A percentile compares a stretch with the other conserved stretches of the same genome.
Evolutionary conservation across 2,888 invertebrate species (phyloP).

Genomic region (Chymomyza amoena): DNA sequence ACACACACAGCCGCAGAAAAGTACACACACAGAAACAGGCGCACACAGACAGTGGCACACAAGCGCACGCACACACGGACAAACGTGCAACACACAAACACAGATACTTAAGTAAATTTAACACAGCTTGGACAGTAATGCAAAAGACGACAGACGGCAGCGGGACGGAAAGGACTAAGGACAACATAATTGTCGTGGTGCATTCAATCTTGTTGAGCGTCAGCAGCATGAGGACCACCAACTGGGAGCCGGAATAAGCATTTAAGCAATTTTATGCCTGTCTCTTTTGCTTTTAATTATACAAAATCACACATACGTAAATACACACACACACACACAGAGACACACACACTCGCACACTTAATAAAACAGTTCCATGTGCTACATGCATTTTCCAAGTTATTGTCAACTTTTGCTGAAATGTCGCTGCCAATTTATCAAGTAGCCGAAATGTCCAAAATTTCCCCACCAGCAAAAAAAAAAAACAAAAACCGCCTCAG

Average conservation of each 20-base stretch:
- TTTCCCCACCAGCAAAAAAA: background rate
- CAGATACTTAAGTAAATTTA: conserved; percentile 37
- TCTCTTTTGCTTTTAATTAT: conserved; percentile 60
- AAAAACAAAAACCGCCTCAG: background rate
- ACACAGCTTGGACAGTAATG: conserved; percentile 2
- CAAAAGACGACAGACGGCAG: conserved; percentile 26
- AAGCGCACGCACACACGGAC: conserved; percentile 18
- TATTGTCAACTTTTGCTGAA: conserved; percentile 69
- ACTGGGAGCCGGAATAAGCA: conserved; percentile 36
- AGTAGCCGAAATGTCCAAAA: conserved; percentile 35
- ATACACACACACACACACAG: conserved; percentile 10
- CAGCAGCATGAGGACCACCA: conserved; percentile 54
- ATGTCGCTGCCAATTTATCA: conserved; percentile 71
- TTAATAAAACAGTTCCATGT: background rate
- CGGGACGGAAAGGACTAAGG: too few species aligned
- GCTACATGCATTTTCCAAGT: conserved; percentile 16
- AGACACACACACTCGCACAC: conserved; percentile 8
- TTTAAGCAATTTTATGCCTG: conserved; percentile 66
- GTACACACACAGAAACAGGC: conserved; percentile 24
- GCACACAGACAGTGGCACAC: background rate
- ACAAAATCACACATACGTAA: conserved; percentile 27
- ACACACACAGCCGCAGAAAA: conserved; percentile 42
- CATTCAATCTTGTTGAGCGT: conserved; percentile 60
- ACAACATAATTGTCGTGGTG: conserved; percentile 62
- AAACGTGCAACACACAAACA: background rate